Evolutionary conservation across 64 coral and sea anemone genomes (phyloP).

Genomic region (Montipora sp.): DNA sequence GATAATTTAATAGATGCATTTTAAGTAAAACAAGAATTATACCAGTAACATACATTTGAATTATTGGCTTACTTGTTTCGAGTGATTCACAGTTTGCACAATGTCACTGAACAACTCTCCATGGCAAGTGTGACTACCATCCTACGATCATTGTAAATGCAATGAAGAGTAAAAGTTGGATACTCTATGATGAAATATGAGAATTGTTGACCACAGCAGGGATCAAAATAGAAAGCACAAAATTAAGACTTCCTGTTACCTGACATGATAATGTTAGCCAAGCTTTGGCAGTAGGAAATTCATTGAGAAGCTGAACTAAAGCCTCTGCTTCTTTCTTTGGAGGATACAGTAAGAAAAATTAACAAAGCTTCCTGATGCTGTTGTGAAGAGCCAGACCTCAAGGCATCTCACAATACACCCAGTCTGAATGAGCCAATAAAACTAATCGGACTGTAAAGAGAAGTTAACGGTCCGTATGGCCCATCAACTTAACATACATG

Average conservation of each 20-base stretch:
- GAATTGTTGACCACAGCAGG: too few species aligned
- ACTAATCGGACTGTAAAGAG: too few species aligned
- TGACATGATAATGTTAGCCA: conserved; percentile 74
- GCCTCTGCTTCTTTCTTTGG: conserved; percentile 91
- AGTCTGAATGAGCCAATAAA: too few species aligned
- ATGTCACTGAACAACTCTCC: conserved; percentile 61
- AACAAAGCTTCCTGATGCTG: not conserved
- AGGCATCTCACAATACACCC: too few species aligned
- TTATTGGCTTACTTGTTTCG: conserved; percentile 56
- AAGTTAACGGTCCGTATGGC: too few species aligned
- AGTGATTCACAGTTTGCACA: conserved; percentile 5
- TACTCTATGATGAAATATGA: not conserved
- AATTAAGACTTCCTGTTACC: conserved; percentile 13
- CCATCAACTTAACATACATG: too few species aligned
- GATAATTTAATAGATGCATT: not conserved
- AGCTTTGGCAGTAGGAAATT: conserved; percentile 81
- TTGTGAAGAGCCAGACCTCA: too few species aligned
- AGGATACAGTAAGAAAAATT: not conserved
- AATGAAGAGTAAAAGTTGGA: not conserved
- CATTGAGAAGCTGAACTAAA: conserved; percentile 69
- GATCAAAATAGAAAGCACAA: too few species aligned
- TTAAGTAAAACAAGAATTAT: not conserved
- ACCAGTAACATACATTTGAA: not conserved
- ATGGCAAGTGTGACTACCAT: conserved; percentile 64
- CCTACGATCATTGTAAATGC: conserved; percentile 13